These are phyloP conservation scores for Sacculina carcini DNA, from an alignment of 2,888 invertebrate genomes.

Conservation along the genomic window DNA sequence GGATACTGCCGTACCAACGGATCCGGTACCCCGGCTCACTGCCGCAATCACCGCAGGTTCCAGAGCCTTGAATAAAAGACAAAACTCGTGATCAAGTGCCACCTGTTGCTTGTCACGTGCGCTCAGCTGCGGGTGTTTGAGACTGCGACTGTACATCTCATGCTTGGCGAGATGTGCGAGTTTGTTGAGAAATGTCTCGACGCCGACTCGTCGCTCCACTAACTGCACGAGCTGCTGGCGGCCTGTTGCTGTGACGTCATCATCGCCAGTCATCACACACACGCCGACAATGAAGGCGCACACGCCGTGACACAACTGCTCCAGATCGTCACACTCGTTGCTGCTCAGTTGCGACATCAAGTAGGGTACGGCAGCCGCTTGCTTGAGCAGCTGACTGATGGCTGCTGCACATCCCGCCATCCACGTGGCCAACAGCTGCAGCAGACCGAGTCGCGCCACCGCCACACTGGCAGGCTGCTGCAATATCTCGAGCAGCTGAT, in stretches of 20 bases:
- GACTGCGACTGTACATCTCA: constrained; percentile 69
- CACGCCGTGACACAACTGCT: constrained; percentile 58
- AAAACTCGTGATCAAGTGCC: constrained; percentile 81
- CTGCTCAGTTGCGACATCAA: constrained; percentile 51
- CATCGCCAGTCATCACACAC: constrained; percentile 68
- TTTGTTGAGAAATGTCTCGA: constrained; percentile 62
- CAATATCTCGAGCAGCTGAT: constrained; percentile 58
- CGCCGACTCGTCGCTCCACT: constrained; percentile 63
- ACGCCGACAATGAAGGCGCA: constrained; percentile 79
- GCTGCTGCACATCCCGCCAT: constrained; percentile 53
- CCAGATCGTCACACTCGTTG: constrained; percentile 71
- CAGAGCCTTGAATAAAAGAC: constrained; percentile 48
- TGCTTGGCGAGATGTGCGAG: constrained; percentile 60
- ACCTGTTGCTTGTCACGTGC: constrained; percentile 48
- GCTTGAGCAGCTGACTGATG: constrained; percentile 51
- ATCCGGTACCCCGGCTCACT: no score
- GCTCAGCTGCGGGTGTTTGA: constrained; percentile 72
- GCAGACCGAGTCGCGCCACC: constrained; percentile 59
- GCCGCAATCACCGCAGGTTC: constrained; percentile 17
- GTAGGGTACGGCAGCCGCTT: constrained; percentile 55
- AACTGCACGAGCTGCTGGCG: constrained; percentile 48
- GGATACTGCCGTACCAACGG: no score
- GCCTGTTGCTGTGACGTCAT: constrained; percentile 29
- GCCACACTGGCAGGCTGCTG: constrained; percentile 25
- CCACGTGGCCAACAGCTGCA: constrained; percentile 78